These are phyloP conservation scores for Ctenosaura bakeri DNA, from an alignment of 2,797 vertebrate species.

Conservation along the genomic window DNA sequence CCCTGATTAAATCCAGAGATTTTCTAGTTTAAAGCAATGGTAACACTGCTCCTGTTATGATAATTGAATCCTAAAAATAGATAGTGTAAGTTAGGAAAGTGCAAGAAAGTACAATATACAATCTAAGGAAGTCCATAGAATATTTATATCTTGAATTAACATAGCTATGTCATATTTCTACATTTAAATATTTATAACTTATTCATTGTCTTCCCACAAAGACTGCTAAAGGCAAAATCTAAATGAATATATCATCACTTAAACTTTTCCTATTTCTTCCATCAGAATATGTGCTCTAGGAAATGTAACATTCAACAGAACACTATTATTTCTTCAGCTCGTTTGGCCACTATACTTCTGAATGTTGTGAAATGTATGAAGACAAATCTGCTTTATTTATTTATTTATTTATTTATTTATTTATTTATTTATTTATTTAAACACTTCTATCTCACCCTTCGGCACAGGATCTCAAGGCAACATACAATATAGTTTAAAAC, in stretches of 20 bases:
- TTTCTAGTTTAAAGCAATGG: slow-evolving; percentile 43
- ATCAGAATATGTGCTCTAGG: neutral
- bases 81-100: slow-evolving; percentile 57
- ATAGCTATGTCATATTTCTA: slow-evolving; percentile 53
- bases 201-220: slow-evolving; percentile 66
- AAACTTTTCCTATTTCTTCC: slow-evolving; percentile 47
- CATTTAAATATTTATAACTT: slow-evolving; percentile 70
- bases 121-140: slow-evolving; percentile 55
- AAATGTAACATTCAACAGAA: slow-evolving; percentile 25
- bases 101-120: slow-evolving; percentile 64
- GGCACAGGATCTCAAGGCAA: no score
- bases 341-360: neutral
- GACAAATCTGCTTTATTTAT: neutral
- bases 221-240: slow-evolving; percentile 56
- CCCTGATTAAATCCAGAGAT: neutral
- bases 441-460: no score
- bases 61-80: slow-evolving; percentile 66
- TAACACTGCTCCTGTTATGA: slow-evolving; percentile 54
- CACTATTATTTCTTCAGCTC: neutral
- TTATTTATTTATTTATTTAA: no score
- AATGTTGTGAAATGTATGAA: neutral
- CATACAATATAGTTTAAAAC: no score
- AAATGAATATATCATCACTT: slow-evolving; percentile 48
- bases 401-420: neutral
- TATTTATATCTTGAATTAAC: slow-evolving; percentile 72